These are phyloP conservation scores for Daubentonia madagascariensis DNA, from an alignment of 2,113 vertebrate genomes.

Conservation along the genomic window DNA sequence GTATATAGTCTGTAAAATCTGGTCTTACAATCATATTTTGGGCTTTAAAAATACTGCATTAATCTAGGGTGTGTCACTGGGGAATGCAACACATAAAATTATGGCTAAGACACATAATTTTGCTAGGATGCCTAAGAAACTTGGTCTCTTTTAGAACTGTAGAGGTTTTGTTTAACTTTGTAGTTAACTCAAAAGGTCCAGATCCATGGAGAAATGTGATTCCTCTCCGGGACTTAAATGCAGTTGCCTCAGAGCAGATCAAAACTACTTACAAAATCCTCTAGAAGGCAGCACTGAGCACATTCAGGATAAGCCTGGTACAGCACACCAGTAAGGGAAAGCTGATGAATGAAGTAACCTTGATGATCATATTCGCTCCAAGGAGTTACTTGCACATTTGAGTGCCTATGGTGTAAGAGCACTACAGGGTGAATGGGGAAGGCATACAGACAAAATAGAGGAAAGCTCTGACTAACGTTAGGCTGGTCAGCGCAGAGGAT, in stretches of 20 bases:
- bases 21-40: neutral
- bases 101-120: neutral
- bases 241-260: neutral
- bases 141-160: neutral
- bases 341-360: neutral
- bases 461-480: neutral
- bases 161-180: conserved; percentile 18
- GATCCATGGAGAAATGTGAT: neutral
- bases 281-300: neutral
- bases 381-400: neutral
- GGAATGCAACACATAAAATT: neutral
- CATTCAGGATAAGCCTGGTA: neutral
- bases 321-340: neutral
- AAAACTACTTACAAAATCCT: neutral
- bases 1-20: neutral
- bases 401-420: neutral
- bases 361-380: neutral
- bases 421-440: neutral
- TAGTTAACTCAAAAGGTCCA: conserved; percentile 32
- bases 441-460: neutral
- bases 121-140: neutral
- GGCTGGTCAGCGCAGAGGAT: neutral
- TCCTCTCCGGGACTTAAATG: neutral
- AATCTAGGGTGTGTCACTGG: neutral
- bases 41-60: neutral